Percentiles rank a stretch among this genome's conserved stretches.
phyloP scores from a whole-genome alignment of 2,888 invertebrate genomes.

The Mythimna ferrago region DNA sequence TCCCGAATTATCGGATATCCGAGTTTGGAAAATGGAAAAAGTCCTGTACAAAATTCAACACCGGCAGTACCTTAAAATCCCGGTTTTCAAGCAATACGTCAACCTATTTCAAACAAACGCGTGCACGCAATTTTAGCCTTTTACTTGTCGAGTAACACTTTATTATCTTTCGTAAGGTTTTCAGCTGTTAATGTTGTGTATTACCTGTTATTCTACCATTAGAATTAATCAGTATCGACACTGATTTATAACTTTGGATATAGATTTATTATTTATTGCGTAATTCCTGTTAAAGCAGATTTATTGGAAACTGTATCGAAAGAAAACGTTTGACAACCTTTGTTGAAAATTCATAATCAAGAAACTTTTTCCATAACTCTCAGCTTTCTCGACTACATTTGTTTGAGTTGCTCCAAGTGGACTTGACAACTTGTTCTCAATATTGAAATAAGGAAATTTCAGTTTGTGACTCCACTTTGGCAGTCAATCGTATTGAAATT shows the following conservation, averaged over 20 bases:
- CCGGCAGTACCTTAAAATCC: not conserved
- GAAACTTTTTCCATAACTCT: constrained; percentile 78
- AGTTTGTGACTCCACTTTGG: constrained; percentile 44
- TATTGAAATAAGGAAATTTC: constrained; percentile 69
- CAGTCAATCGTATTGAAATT: constrained; percentile 51
- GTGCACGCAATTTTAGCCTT: not conserved
- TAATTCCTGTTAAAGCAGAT: constrained; percentile 15
- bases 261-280: constrained; percentile 18
- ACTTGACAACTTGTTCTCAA: constrained; percentile 71
- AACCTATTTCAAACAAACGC: not conserved
- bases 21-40: not conserved
- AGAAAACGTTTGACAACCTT: constrained; percentile 60
- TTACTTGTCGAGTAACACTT: not conserved
- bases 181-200: not conserved
- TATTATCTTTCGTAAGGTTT: not conserved
- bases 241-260: not conserved
- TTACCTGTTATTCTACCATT: not conserved
- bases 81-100: too few relatives aligned
- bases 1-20: not conserved
- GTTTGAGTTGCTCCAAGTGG: constrained; percentile 74
- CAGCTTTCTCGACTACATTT: constrained; percentile 65
- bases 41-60: not conserved
- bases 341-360: constrained; percentile 68
- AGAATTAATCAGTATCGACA: not conserved
- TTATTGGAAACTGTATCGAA: constrained; percentile 48